Evolutionary conservation across 2,113 vertebrate genomes (phyloP), one percentile per base, ranked within the genome.

Genomic region (Colius striatus): DNA sequence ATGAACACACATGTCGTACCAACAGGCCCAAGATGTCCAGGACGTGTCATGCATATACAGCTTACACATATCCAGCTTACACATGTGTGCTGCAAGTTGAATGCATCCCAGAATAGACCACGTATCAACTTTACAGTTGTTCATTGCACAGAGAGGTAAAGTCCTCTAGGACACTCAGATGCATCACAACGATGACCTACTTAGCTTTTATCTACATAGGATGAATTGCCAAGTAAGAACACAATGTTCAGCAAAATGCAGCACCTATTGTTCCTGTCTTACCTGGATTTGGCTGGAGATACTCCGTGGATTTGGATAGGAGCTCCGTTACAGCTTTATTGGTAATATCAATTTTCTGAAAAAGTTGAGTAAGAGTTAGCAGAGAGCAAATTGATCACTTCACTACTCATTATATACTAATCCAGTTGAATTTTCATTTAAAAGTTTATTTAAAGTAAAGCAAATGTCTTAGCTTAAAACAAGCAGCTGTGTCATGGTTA

Each of bases 281-380:
- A 99, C 99, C 99, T 98, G 99, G 99, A 98, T 99, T 99, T 30
- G 99, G 99, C 95, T 99, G 99, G 58, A 99, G 98, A 94, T 99
- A 99, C 72, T 99, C 99, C 1, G 99, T 99, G 82, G 99, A 98
- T 98, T 98, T 99, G 55, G 98, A 98, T 60, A 99, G 96, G 62
- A 99, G 98, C 62, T 99, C 99, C 3, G 98, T 97, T 88, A 99
- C 98, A 9, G 98, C 99, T 97, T 99, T 99, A 97, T 98, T 99
- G 92, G 99, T 99, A 90, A 99, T 86, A n/a, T 99, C 99, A 71
- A 99, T 99, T 99, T 99, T 99, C 99, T 99, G 97, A 47, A 97
- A 94, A 53, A 94, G 29, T 89, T 86, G 94, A 62, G 47, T 18
- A 86, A 72, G 13, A 62, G 21, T 36, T 66, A 63, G 38, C 29